A percentile compares a stretch with the other conserved stretches of the same genome.
phyloP scores from a whole-genome alignment of 1,140 invertebrate species.

The Drosophila kikkawai region DNA sequence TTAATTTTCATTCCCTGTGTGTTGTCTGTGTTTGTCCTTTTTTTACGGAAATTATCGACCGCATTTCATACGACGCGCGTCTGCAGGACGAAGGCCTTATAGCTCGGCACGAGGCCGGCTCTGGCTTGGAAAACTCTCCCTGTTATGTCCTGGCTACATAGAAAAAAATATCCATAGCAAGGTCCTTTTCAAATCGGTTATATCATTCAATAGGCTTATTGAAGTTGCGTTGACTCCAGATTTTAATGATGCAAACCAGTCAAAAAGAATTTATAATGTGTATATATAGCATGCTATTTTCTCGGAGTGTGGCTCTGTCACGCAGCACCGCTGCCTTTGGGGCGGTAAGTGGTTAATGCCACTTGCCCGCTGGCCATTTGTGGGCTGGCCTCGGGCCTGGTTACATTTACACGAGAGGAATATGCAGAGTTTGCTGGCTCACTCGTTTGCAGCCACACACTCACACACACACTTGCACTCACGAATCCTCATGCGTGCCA shows the following conservation, averaged over 20 bases:
- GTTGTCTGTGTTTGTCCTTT: slow-evolving; percentile 44
- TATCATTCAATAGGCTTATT: not conserved
- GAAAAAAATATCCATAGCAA: not conserved
- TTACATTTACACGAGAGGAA: slow-evolving; percentile 38
- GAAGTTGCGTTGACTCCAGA: not conserved
- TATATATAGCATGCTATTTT: not conserved
- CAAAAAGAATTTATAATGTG: not conserved
- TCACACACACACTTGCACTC: slow-evolving; percentile 7
- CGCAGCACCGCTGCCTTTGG: slow-evolving; percentile 37
- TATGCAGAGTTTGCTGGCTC: slow-evolving; percentile 26
- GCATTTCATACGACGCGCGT: slow-evolving; percentile 45
- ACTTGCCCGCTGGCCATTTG: slow-evolving; percentile 76
- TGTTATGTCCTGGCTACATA: slow-evolving; percentile 1
- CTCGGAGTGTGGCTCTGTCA: slow-evolving; percentile 24
- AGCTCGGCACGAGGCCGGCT: slow-evolving; percentile 50
- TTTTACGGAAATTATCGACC: slow-evolving; percentile 82
- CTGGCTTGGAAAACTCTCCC: slow-evolving; percentile 14
- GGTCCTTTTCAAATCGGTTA: not conserved
- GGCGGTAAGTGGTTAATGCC: slow-evolving; percentile 79
- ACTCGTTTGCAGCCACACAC: slow-evolving; percentile 12
- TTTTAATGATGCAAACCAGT: not conserved
- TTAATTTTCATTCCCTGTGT: slow-evolving; percentile 46
- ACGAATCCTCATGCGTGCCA: slow-evolving; percentile 74
- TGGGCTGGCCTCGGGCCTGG: slow-evolving; percentile 33
- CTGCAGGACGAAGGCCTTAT: slow-evolving; percentile 22